These are phyloP conservation scores for Hydrophis major DNA, from an alignment of 2,797 vertebrate genomes.

Conservation along the genomic window DNA sequence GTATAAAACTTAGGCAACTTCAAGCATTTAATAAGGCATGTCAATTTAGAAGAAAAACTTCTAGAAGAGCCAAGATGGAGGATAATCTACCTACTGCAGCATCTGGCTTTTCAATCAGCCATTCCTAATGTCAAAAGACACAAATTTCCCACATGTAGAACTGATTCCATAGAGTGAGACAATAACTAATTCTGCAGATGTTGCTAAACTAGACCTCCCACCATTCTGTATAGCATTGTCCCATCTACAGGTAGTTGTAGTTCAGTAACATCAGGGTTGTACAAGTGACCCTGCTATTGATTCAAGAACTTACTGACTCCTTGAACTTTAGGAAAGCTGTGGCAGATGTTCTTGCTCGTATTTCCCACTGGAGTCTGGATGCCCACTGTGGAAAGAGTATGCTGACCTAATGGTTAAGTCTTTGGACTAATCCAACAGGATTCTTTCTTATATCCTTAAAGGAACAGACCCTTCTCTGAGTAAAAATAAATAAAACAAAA, in stretches of 20 bases:
- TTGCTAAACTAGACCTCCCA: not conserved
- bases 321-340: not conserved
- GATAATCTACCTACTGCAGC: not conserved
- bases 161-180: not conserved
- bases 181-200: not conserved
- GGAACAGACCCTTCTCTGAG: not conserved
- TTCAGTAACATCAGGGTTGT: not conserved
- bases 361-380: not conserved
- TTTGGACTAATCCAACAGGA: not conserved
- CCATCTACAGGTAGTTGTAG: not conserved
- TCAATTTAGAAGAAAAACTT: not conserved
- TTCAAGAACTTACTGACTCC: not conserved
- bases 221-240: not conserved
- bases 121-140: not conserved
- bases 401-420: not conserved
- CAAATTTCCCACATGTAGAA: not conserved
- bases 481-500: not conserved
- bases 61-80: not conserved
- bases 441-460: not conserved
- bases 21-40: not conserved
- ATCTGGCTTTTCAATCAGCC: not conserved
- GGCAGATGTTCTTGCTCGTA: not conserved
- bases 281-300: not conserved
- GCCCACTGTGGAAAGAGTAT: not conserved
- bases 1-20: not conserved